Conservation (phyloP, 2,888 invertebrate species). For the Pocota personata region DNA sequence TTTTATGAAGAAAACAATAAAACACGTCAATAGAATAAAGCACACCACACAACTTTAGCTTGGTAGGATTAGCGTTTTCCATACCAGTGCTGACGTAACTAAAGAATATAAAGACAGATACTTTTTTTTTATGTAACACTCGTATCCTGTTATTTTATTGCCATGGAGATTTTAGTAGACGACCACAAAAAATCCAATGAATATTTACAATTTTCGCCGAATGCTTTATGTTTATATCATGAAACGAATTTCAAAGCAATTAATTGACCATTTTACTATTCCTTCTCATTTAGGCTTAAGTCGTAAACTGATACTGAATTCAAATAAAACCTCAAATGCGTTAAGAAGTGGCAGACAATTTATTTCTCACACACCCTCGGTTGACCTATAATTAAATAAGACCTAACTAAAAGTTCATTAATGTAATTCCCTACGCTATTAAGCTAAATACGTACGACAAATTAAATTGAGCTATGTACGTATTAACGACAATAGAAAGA, state of each 20-base stretch:
- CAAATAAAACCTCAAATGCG: conserved; percentile 14
- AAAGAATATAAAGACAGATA: background rate
- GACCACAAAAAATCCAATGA: background rate
- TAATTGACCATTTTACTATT: conserved; percentile 8
- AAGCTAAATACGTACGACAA: conserved; percentile 40
- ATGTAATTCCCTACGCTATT: conserved; percentile 56
- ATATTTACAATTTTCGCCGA: background rate
- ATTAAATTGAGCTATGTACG: conserved; percentile 41
- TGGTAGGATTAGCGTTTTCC: no score
- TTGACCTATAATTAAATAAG: conserved; percentile 40
- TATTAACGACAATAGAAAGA: conserved; percentile 34
- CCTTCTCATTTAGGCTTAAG: background rate
- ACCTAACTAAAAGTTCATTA: conserved; percentile 47
- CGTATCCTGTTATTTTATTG: background rate
- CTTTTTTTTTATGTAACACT: background rate
- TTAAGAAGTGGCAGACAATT: conserved; percentile 42
- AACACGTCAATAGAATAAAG: no score
- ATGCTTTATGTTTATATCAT: background rate
- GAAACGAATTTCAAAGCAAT: conserved; percentile 2
- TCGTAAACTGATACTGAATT: conserved; percentile 16
- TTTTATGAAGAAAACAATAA: no score
- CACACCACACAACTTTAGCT: no score
- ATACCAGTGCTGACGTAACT: no score
- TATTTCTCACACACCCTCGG: conserved; percentile 13
- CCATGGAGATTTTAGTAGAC: background rate